These are phyloP conservation scores for Salmo trutta DNA, from an alignment of 2,797 vertebrate genomes.

Conservation along the genomic window DNA sequence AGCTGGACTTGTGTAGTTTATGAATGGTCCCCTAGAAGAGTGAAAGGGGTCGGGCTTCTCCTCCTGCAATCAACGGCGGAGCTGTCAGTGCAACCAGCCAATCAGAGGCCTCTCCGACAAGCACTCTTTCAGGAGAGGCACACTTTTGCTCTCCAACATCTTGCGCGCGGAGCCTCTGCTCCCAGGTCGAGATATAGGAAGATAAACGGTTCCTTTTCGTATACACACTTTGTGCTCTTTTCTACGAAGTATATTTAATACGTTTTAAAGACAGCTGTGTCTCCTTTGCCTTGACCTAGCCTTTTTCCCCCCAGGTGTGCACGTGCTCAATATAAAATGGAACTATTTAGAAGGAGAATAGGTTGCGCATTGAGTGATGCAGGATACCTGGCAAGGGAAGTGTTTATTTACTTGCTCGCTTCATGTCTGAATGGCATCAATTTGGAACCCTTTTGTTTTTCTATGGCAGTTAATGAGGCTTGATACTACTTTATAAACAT, in stretches of 20 bases:
- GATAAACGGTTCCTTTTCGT: constrained; percentile 17
- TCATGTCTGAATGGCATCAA: not conserved
- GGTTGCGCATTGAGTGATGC: not conserved
- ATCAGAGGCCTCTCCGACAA: constrained; percentile 71
- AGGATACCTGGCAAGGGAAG: not conserved
- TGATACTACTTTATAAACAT: constrained; percentile 2
- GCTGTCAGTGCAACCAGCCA: constrained; percentile 83
- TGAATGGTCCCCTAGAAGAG: constrained; percentile 92
- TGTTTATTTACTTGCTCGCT: not conserved
- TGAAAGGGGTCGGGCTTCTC: constrained; percentile 81
- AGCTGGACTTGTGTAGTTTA: constrained; percentile 88
- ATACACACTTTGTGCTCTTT: not conserved
- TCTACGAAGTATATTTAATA: constrained; percentile 1
- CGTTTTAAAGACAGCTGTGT: constrained; percentile 5
- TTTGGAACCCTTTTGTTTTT: not conserved
- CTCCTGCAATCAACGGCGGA: constrained; percentile 85
- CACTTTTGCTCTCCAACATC: constrained; percentile 41
- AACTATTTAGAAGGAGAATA: constrained; percentile 3
- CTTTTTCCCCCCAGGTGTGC: not conserved
- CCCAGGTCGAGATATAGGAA: constrained; percentile 24
- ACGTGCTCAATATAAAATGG: not conserved
- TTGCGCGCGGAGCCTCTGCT: constrained; percentile 47
- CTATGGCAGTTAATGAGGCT: not conserved
- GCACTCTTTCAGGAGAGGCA: constrained; percentile 27
- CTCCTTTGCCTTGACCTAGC: constrained; percentile 13